Conservation (phyloP, 2,888 invertebrate species). For the Coelinius sp. region DNA sequence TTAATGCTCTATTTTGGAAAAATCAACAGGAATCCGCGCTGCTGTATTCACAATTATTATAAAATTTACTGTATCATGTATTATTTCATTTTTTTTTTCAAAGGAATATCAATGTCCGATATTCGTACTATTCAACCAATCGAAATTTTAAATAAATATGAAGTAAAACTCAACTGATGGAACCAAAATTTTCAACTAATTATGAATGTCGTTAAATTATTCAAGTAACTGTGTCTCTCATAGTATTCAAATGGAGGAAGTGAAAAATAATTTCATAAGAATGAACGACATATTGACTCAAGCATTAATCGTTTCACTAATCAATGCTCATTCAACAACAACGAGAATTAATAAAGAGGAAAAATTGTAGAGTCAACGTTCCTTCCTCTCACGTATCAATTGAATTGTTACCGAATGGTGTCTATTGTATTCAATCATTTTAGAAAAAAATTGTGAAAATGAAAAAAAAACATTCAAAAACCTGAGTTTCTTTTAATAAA, state of each 20-base stretch:
- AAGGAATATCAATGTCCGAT: not conserved
- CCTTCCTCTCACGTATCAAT: conserved; percentile 20
- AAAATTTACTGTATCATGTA: conserved; percentile 8
- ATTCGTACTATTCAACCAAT: not conserved
- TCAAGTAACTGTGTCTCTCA: conserved; percentile 44
- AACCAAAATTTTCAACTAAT: conserved; percentile 38
- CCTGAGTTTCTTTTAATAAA: not conserved
- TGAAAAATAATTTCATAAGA: conserved; percentile 31
- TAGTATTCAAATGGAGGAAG: conserved; percentile 37
- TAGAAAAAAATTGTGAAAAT: conserved; percentile 35
- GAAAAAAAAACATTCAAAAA: conserved; percentile 40
- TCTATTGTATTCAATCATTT: conserved; percentile 47
- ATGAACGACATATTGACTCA: conserved; percentile 15
- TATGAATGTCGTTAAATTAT: conserved; percentile 45
- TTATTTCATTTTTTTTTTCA: not conserved
- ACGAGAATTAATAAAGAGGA: conserved; percentile 4
- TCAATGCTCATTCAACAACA: not conserved
- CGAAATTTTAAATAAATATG: not conserved
- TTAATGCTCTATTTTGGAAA: not conserved
- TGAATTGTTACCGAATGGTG: conserved; percentile 29
- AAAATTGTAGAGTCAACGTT: conserved; percentile 22
- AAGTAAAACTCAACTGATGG: conserved; percentile 17
- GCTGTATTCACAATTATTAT: conserved; percentile 32
- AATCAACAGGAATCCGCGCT: conserved; percentile 11
- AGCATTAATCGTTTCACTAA: not conserved